Percentiles rank a stretch among this genome's conserved stretches.
These are phyloP conservation scores for Mythimna loreyi DNA, from an alignment of 2,888 invertebrate genomes.

Conservation along the genomic window DNA sequence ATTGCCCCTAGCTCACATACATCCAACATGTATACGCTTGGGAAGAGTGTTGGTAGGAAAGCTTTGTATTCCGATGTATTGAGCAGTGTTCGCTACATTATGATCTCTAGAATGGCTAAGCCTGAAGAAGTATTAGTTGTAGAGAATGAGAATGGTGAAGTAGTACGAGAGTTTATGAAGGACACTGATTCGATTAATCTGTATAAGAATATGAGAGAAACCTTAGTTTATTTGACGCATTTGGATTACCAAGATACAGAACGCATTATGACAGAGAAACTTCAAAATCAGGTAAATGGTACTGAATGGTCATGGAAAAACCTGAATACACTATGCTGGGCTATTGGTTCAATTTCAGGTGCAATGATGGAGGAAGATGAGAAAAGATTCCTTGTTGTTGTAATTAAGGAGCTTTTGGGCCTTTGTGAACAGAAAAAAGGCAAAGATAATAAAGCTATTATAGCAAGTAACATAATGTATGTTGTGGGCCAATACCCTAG, in stretches of 20 bases:
- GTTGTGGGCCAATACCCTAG: slow-evolving; percentile 99
- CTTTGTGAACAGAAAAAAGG: slow-evolving; percentile 99
- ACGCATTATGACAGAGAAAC: slow-evolving; percentile 99
- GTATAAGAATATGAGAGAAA: slow-evolving; percentile 99
- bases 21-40: slow-evolving; percentile 81
- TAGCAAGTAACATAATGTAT: slow-evolving; percentile 99
- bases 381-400: slow-evolving; percentile 99
- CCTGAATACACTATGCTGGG: slow-evolving; percentile 99
- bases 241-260: slow-evolving; percentile 99
- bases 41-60: slow-evolving; percentile 91
- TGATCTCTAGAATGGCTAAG: slow-evolving; percentile 99
- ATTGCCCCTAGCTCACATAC: slow-evolving; percentile 94
- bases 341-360: slow-evolving; percentile 99
- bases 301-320: slow-evolving; percentile 99
- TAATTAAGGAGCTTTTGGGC: slow-evolving; percentile 99
- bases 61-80: slow-evolving; percentile 95
- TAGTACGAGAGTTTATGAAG: slow-evolving; percentile 99
- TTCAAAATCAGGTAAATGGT: slow-evolving; percentile 99
- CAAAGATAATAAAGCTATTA: slow-evolving; percentile 99
- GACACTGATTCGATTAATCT: slow-evolving; percentile 99
- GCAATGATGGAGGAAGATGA: slow-evolving; percentile 99
- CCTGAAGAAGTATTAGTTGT: slow-evolving; percentile 99
- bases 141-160: slow-evolving; percentile 99
- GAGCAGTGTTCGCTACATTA: slow-evolving; percentile 97
- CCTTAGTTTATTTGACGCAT: slow-evolving; percentile 99